Conservation (phyloP, 2,113 vertebrate genomes). For the Psephotus haematonotus region DNA sequence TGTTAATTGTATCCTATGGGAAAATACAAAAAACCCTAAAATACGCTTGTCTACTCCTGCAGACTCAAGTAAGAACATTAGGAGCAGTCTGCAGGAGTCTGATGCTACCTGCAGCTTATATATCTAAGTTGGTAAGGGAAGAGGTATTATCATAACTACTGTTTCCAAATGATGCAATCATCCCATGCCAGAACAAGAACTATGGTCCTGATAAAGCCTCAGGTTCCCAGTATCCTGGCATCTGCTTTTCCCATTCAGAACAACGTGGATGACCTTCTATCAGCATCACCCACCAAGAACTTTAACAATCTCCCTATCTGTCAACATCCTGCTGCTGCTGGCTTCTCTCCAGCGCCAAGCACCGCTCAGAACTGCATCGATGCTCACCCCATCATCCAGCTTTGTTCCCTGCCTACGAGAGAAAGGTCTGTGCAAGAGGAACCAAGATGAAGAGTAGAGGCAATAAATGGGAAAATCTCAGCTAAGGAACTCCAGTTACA, state of each 20-base stretch:
- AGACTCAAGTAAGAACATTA: neutral
- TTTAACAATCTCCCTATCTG: neutral
- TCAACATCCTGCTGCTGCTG: neutral
- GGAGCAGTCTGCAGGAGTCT: neutral
- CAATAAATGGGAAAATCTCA: neutral
- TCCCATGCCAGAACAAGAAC: neutral
- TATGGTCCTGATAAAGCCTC: neutral
- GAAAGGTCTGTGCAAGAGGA: neutral
- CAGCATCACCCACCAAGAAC: neutral
- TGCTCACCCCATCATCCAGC: neutral
- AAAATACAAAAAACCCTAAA: neutral
- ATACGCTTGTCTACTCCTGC: neutral
- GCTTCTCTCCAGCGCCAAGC: neutral
- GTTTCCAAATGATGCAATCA: neutral
- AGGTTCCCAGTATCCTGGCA: neutral
- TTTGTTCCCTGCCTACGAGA: neutral
- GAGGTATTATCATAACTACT: neutral
- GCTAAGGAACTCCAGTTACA: neutral
- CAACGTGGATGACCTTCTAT: neutral
- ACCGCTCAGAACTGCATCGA: neutral
- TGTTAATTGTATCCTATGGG: rapidly evolving
- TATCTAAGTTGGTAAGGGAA: neutral
- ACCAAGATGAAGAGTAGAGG: neutral
- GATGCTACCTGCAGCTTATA: neutral
- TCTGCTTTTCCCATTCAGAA: neutral